A percentile compares a stretch with the other conserved stretches of the same genome.
Conservation (phyloP, 2,113 vertebrate genomes). For the Oceanites oceanicus region DNA sequence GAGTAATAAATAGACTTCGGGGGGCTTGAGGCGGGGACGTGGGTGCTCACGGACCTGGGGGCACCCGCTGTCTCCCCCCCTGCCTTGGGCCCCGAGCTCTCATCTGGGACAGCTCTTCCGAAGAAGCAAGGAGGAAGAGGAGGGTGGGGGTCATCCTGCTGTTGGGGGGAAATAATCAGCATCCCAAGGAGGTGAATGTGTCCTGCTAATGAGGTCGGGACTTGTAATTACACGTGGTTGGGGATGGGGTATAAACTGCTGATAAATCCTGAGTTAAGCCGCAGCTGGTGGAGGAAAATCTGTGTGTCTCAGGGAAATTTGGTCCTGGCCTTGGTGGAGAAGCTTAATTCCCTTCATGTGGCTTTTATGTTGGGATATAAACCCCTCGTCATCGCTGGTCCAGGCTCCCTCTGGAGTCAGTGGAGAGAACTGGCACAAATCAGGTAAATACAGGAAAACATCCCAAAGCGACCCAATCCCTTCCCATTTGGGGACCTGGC, state of each 20-base stretch:
- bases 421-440: background rate
- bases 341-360: background rate
- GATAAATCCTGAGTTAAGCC: background rate
- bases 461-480: background rate
- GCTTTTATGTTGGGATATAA: accelerated
- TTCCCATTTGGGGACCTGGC: accelerated
- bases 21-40: background rate
- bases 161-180: background rate
- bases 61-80: background rate
- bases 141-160: background rate
- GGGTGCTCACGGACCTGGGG: background rate
- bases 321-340: background rate
- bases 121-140: background rate
- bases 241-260: accelerated
- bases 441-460: background rate
- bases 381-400: background rate
- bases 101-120: accelerated
- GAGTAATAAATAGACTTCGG: background rate
- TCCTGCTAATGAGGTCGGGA: background rate
- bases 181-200: accelerated
- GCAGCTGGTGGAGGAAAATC: accelerated
- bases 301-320: background rate
- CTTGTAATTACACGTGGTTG: background rate
- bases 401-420: conserved; percentile 13
- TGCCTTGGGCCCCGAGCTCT: background rate